Conservation (phyloP, 2,797 vertebrate genomes). For the Enteromius mattozi region DNA sequence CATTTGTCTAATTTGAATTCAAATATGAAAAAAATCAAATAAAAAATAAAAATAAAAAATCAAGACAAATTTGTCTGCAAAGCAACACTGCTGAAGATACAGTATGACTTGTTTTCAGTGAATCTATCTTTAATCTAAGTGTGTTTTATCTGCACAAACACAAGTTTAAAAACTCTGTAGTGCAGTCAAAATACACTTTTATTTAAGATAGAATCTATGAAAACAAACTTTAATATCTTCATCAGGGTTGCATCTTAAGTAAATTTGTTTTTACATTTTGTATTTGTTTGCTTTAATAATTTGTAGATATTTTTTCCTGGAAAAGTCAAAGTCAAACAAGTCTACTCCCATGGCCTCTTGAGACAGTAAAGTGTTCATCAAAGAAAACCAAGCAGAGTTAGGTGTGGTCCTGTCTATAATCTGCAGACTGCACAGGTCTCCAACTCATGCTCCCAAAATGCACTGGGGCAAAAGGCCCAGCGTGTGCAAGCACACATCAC, state of each 20-base stretch:
- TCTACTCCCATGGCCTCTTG: neutral
- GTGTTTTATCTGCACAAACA: neutral
- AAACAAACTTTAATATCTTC: neutral
- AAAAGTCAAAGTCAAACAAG: neutral
- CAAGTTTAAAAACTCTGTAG: neutral
- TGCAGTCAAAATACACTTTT: neutral
- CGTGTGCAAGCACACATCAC: neutral
- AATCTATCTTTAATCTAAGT: neutral
- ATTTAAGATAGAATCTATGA: slow-evolving; percentile 5
- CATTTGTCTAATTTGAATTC: neutral
- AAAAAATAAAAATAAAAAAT: no score
- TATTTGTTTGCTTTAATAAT: neutral
- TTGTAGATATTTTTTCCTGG: neutral
- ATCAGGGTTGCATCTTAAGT: neutral
- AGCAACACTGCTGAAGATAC: neutral
- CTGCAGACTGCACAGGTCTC: neutral
- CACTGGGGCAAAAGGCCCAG: neutral
- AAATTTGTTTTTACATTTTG: neutral
- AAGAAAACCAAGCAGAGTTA: slow-evolving; percentile 1
- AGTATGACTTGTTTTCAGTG: neutral
- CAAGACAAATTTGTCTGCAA: neutral
- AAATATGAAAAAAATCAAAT: neutral
- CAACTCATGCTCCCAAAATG: slow-evolving; percentile 16
- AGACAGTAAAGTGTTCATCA: neutral
- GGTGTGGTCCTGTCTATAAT: neutral